phyloP scores from a whole-genome alignment of 2,888 invertebrate genomes.

The Erebia epiphron region DNA sequence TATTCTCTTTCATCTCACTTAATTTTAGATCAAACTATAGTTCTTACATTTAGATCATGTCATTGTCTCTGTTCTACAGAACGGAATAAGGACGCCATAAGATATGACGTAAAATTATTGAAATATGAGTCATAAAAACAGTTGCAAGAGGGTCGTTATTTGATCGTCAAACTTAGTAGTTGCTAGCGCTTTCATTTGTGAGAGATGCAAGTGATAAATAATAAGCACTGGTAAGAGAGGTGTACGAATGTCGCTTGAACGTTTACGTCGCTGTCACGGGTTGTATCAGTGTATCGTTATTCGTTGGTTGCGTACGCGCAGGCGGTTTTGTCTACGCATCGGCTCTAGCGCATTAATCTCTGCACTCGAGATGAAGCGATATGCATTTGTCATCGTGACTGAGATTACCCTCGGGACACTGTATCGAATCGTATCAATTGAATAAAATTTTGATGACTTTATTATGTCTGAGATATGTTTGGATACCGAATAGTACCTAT shows the following conservation, averaged over 20 bases:
- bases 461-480: conserved; percentile 11
- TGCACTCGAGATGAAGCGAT: conserved; percentile 76
- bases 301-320: conserved; percentile 59
- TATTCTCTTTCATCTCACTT: conserved; percentile 80
- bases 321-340: conserved; percentile 76
- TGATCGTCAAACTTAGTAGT: conserved; percentile 34
- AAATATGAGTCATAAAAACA: conserved; percentile 50
- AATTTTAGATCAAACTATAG: conserved; percentile 81
- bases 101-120: background rate
- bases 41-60: conserved; percentile 78
- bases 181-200: conserved; percentile 51
- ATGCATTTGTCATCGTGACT: conserved; percentile 79
- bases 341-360: conserved; percentile 77
- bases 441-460: conserved; percentile 60
- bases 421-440: conserved; percentile 77
- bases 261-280: conserved; percentile 63
- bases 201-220: conserved; percentile 73
- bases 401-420: conserved; percentile 74
- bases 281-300: conserved; percentile 62
- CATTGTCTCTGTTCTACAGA: conserved; percentile 70
- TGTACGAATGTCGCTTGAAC: conserved; percentile 70
- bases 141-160: conserved; percentile 40
- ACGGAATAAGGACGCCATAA: conserved; percentile 25
- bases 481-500: background rate
- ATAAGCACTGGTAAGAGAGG: conserved; percentile 74